Conservation (phyloP, 2,113 vertebrate genomes). For the Herpetotheres cachinnans region DNA sequence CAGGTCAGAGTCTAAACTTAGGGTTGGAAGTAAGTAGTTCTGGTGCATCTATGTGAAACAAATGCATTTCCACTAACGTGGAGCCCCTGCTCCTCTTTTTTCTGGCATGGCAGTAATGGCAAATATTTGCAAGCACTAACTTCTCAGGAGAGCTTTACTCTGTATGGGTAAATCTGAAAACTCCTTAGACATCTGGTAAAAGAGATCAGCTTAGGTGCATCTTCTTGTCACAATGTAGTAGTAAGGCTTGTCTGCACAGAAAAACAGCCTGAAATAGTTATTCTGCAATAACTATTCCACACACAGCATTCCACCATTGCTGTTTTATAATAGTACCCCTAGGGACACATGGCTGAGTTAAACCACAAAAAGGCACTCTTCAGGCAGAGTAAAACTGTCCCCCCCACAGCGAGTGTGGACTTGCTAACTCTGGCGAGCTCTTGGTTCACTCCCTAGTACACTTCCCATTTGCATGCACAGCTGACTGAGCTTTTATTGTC, state of each 20-base stretch:
- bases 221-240: slow-evolving; percentile 1
- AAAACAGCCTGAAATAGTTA: slow-evolving; percentile 57
- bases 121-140: neutral
- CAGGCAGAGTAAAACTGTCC: slow-evolving; percentile 50
- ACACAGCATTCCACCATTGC: slow-evolving; percentile 51
- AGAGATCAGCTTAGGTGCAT: neutral
- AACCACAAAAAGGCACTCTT: slow-evolving; percentile 65
- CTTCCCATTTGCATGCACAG: slow-evolving; percentile 22
- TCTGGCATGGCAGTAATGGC: neutral
- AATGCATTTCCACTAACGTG: neutral
- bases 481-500: slow-evolving; percentile 3
- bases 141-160: neutral
- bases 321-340: slow-evolving; percentile 64
- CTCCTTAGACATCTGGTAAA: neutral
- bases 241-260: neutral
- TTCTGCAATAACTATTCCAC: slow-evolving; percentile 55
- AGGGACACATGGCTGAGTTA: slow-evolving; percentile 50
- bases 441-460: slow-evolving; percentile 22
- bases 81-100: neutral
- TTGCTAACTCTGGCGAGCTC: slow-evolving; percentile 61
- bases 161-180: neutral
- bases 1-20: neutral
- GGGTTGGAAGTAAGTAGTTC: neutral
- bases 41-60: neutral
- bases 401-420: slow-evolving; percentile 60